Percentiles rank a stretch among this genome's conserved stretches.
Evolutionary conservation across 2,888 invertebrate species (phyloP).

Genomic region (Macaria notata): DNA sequence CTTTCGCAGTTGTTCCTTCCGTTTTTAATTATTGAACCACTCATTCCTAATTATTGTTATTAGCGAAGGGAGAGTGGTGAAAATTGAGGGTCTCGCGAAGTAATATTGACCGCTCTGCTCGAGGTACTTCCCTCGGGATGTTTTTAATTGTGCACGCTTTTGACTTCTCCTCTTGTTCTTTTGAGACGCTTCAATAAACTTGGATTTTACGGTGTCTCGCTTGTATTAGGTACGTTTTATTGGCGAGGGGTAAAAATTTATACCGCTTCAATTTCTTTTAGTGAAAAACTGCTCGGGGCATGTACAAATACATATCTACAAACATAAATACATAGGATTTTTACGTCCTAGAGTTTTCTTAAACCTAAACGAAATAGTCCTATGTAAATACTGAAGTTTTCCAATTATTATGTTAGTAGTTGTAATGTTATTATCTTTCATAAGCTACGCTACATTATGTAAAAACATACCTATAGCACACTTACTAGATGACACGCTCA

Average conservation of each 20-base stretch:
- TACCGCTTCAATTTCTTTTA: constrained; percentile 35
- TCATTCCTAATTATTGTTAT: constrained; percentile 84
- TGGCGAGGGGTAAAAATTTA: constrained; percentile 49
- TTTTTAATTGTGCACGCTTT: constrained; percentile 78
- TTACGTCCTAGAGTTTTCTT: too few species aligned
- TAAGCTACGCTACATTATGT: too few species aligned
- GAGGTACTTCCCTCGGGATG: constrained; percentile 68
- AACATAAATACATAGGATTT: neutral
- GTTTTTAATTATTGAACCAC: constrained; percentile 84
- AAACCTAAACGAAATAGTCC: too few species aligned
- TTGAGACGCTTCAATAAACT: constrained; percentile 76
- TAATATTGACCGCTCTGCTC: constrained; percentile 77
- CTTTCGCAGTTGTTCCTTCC: constrained; percentile 78
- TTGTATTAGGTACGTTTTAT: constrained; percentile 64
- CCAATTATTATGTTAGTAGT: too few species aligned
- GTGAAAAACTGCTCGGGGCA: constrained; percentile 5
- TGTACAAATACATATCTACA: constrained; percentile 1
- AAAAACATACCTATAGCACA: too few species aligned
- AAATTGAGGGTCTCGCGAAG: constrained; percentile 78
- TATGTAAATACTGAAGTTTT: too few species aligned
- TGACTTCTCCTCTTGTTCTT: constrained; percentile 78
- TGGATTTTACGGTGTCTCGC: constrained; percentile 70
- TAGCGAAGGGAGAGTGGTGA: constrained; percentile 80
- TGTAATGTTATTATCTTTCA: too few species aligned
- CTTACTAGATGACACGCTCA: too few species aligned